A percentile compares a stretch with the other conserved stretches of the same genome.
Conservation (phyloP, 2,888 invertebrate species). For the Matsumyia berberina region DNA sequence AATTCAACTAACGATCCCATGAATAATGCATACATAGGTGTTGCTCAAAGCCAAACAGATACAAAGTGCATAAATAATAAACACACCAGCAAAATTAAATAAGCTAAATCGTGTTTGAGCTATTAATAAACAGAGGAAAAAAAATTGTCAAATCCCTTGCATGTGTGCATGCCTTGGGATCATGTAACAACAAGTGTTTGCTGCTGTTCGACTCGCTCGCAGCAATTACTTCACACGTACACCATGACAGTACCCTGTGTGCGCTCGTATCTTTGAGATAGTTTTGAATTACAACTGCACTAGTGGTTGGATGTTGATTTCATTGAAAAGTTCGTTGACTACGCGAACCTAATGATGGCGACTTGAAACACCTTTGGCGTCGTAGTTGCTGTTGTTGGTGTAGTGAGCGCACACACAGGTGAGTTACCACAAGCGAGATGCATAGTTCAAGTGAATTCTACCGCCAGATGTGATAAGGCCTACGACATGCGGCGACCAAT, state of each 20-base stretch:
- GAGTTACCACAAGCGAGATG: slow-evolving; percentile 27
- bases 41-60: slow-evolving; percentile 64
- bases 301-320: slow-evolving; percentile 77
- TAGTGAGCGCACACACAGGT: slow-evolving; percentile 41
- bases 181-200: slow-evolving; percentile 74
- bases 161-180: slow-evolving; percentile 36
- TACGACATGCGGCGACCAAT: not conserved
- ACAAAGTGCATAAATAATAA: slow-evolving; percentile 71
- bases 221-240: slow-evolving; percentile 57
- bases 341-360: slow-evolving; percentile 66
- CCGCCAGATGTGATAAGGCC: slow-evolving; percentile 23
- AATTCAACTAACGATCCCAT: slow-evolving; percentile 65
- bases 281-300: slow-evolving; percentile 72
- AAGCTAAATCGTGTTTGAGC: slow-evolving; percentile 73
- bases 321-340: slow-evolving; percentile 81
- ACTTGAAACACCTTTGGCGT: slow-evolving; percentile 53
- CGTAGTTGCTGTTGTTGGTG: slow-evolving; percentile 6
- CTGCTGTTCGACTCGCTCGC: slow-evolving; percentile 39
- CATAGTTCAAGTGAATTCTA: slow-evolving; percentile 39
- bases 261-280: slow-evolving; percentile 58
- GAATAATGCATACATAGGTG: slow-evolving; percentile 66
- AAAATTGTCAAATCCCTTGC: slow-evolving; percentile 62
- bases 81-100: slow-evolving; percentile 70
- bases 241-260: slow-evolving; percentile 1
- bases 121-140: slow-evolving; percentile 55